A percentile compares a stretch with the other conserved stretches of the same genome.
These are phyloP conservation scores for Diachasmimorpha longicaudata DNA, from an alignment of 1,140 invertebrate genomes.

Conservation along the genomic window DNA sequence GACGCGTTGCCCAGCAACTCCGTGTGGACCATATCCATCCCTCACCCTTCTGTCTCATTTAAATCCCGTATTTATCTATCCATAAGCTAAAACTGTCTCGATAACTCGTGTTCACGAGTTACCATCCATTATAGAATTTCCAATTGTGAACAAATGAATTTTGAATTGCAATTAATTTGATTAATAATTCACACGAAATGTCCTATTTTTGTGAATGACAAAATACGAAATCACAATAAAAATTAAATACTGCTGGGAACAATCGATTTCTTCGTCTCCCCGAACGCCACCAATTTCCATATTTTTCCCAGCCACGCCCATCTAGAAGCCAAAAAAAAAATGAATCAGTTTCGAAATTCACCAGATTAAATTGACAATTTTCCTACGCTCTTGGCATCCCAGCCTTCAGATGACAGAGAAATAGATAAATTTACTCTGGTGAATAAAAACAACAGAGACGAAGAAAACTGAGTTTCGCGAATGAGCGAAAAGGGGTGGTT, in stretches of 20 bases:
- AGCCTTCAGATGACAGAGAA: not conserved
- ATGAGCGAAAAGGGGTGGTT: constrained; percentile 22
- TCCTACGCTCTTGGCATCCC: not conserved
- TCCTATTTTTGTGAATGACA: too few species aligned
- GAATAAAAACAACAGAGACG: constrained; percentile 17
- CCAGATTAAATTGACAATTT: not conserved
- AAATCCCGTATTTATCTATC: constrained; percentile 21
- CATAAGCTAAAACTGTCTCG: constrained; percentile 19
- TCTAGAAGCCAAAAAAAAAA: not conserved
- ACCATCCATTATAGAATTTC: not conserved
- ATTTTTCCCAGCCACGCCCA: not conserved
- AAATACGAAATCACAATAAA: too few species aligned
- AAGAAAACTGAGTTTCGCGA: constrained; percentile 22
- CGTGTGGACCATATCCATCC: constrained; percentile 26
- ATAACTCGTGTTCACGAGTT: constrained; percentile 1
- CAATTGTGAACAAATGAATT: not conserved
- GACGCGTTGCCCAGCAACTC: constrained; percentile 61
- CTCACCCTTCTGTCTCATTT: constrained; percentile 23
- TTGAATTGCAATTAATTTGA: not conserved
- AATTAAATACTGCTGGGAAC: too few species aligned
- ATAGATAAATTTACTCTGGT: not conserved
- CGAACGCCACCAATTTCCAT: too few species aligned
- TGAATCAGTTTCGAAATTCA: not conserved
- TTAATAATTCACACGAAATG: too few species aligned
- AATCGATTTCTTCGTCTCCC: too few species aligned